Conservation (phyloP, 2,888 invertebrate species). For the Troglohyphantes excavatus region DNA sequence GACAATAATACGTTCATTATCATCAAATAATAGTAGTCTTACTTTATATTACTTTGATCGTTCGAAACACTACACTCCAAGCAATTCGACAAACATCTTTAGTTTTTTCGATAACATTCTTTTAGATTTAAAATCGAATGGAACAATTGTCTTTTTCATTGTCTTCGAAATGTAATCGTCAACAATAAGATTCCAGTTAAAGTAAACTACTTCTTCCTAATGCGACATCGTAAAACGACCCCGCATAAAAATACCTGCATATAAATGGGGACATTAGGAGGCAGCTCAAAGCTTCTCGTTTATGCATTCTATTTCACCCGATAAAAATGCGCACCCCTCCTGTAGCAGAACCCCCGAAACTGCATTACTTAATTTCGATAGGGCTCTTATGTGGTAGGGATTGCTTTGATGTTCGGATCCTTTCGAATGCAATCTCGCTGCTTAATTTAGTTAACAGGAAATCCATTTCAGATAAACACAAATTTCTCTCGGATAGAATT, state of each 20-base stretch:
- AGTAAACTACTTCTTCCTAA: background rate
- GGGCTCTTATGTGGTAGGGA: background rate
- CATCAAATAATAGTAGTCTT: no score
- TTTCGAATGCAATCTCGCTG: background rate
- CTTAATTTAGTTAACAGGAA: conserved; percentile 2
- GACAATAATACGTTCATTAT: no score
- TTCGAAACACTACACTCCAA: no score
- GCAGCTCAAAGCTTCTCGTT: background rate
- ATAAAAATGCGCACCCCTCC: background rate
- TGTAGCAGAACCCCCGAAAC: background rate
- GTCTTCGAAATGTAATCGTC: background rate
- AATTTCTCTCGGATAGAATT: background rate
- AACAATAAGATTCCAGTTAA: background rate
- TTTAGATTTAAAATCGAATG: background rate
- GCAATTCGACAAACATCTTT: background rate
- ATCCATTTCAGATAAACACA: background rate
- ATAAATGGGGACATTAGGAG: background rate
- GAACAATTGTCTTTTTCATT: background rate
- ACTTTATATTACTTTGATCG: no score
- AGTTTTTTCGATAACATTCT: background rate
- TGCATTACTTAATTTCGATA: background rate
- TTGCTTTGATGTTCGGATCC: background rate
- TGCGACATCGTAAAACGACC: background rate
- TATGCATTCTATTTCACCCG: background rate
- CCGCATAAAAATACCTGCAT: background rate